Percentiles rank a stretch among this genome's conserved stretches.
Evolutionary conservation across 2,888 invertebrate genomes (phyloP).

Genomic region (Cheilosia vernalis): DNA sequence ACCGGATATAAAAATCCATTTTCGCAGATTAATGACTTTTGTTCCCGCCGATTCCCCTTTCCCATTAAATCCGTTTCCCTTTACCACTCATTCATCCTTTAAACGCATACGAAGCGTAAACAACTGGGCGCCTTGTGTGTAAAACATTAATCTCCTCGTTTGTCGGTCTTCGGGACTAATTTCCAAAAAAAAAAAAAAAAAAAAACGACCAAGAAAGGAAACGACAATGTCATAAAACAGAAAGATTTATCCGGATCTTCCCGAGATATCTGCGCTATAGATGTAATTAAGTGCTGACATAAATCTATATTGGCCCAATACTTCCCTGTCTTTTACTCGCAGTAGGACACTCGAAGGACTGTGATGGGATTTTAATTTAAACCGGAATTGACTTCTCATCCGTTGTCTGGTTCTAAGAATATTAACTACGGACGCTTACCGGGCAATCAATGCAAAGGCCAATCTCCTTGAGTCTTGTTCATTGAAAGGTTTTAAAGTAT

Average conservation of each 20-base stretch:
- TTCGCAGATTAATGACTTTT: slow-evolving; percentile 28
- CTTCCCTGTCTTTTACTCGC: neutral
- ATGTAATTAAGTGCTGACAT: slow-evolving; percentile 46
- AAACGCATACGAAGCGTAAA: neutral
- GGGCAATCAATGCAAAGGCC: neutral
- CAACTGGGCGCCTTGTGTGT: slow-evolving; percentile 8
- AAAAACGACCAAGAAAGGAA: neutral
- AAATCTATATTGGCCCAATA: slow-evolving; percentile 45
- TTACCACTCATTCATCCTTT: slow-evolving; percentile 5
- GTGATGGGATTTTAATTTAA: neutral
- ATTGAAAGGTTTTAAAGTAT: slow-evolving; percentile 5
- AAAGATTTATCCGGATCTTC: slow-evolving; percentile 22
- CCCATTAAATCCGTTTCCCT: neutral
- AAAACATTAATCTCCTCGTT: slow-evolving; percentile 4
- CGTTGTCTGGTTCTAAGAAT: neutral
- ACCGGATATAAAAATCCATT: slow-evolving; percentile 27
- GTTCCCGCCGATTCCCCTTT: neutral
- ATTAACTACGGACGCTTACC: neutral
- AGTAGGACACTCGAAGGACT: neutral
- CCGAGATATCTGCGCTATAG: slow-evolving; percentile 9
- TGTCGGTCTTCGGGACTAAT: slow-evolving; percentile 16
- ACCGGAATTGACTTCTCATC: neutral
- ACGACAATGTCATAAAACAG: slow-evolving; percentile 28
- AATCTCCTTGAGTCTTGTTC: neutral
- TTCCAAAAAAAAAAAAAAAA: neutral